Conservation (phyloP, 1,140 invertebrate genomes). For the Phenacoccus solenopsis region DNA sequence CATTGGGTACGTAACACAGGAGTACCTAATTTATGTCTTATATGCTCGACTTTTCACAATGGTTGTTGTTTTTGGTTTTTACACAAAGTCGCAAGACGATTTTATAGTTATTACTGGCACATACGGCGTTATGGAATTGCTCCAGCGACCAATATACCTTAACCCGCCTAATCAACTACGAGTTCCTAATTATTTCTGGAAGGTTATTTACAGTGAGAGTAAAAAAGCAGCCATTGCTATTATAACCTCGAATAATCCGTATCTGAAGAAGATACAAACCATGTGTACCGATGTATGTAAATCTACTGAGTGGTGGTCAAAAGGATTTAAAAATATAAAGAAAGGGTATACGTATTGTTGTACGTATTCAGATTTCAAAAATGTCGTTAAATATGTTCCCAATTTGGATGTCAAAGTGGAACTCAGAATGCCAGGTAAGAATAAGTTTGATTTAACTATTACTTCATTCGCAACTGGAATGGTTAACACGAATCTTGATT, state of each 20-base stretch:
- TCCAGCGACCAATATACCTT: background rate
- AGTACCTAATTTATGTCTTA: background rate
- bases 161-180: background rate
- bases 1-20: background rate
- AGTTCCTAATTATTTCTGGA: background rate
- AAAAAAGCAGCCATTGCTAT: background rate
- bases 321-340: background rate
- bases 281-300: background rate
- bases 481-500: too few species aligned
- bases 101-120: background rate
- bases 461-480: too few species aligned
- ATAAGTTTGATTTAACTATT: too few species aligned
- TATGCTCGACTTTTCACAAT: background rate
- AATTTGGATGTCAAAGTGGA: background rate
- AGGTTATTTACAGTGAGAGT: background rate
- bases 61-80: too few species aligned
- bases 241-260: slow-evolving; percentile 7
- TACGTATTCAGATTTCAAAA: background rate
- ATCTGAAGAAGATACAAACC: too few species aligned
- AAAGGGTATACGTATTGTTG: background rate
- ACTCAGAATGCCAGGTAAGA: background rate
- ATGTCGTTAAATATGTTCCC: background rate
- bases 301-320: background rate
- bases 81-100: background rate
- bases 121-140: background rate